Evolutionary conservation across 2,797 vertebrate species (phyloP), one percentile per base, ranked within the genome.

Genomic region (Psittacula echo): DNA sequence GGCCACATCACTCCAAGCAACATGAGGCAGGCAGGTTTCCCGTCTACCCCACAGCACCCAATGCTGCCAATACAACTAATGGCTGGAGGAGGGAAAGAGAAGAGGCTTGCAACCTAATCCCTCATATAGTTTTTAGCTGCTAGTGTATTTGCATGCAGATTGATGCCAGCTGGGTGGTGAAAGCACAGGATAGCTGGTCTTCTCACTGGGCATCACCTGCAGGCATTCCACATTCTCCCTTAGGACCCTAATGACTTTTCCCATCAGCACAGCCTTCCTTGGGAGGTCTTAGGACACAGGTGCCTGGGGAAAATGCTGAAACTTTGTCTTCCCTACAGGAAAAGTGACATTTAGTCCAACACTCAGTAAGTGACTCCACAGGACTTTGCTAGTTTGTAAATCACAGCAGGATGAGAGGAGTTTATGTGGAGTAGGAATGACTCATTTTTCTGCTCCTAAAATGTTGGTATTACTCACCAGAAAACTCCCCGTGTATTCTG

Each of bases 361-460:
- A 14, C 20, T 51, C 20, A 5, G 14, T 75, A 51, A 65, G 23
- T 32, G 45, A 41, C 37, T 85, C 45, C n/a, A 60, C 7, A 13
- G 58, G 45, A 71, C 27, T 62, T 7, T 0, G 1, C 44, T 71
- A 37, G n/a, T 72, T 92, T 78, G 65, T 83, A 79, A 93, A 89
- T 85, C 72, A 78, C 0, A 0, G 67, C 53, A 91, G 88, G 72
- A 91, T 75, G 34, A 89, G 77, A 89, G 65, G 77, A 85, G 39
- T 85, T 93, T 68, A 54, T 89, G 53, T 72, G 81, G 67, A 94
- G 12, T 27, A 50, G n/a, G 73, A 89, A 68, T 94, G 94, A 94
- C 78, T 94, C 93, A 93, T 83, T 90, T 91, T 94, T 94, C 78
- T 95, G 72, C 66, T 96, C 90, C 90, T 90, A 87, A 94, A 94